Evolutionary conservation across 2,888 invertebrate species (phyloP).

Genomic region (Eristalis pertinax): DNA sequence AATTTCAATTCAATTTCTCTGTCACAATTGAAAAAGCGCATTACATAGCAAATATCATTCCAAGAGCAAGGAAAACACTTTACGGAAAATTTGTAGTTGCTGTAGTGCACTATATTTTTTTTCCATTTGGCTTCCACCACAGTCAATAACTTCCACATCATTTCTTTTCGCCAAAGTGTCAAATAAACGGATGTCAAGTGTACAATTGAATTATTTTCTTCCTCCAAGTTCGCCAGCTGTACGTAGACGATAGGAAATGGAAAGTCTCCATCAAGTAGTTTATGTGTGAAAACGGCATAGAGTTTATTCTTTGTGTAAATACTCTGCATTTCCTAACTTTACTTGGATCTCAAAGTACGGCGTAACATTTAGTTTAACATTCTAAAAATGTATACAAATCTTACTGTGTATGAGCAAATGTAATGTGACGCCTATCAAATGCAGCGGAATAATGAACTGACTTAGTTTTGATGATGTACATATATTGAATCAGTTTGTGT

Average conservation of each 20-base stretch:
- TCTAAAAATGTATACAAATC: too few species aligned
- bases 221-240: slow-evolving; percentile 22
- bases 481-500: too few species aligned
- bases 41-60: background rate
- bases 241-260: slow-evolving; percentile 43
- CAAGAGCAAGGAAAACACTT: slow-evolving; percentile 19
- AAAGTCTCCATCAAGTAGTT: slow-evolving; percentile 33
- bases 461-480: too few species aligned
- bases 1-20: background rate
- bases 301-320: background rate
- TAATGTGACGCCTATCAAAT: too few species aligned
- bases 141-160: background rate
- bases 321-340: background rate
- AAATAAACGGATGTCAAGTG: slow-evolving; percentile 44
- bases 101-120: background rate
- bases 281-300: slow-evolving; percentile 26
- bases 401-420: too few species aligned
- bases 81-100: background rate
- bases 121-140: background rate
- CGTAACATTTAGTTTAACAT: background rate
- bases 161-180: slow-evolving; percentile 1
- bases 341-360: background rate
- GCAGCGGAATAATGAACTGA: too few species aligned
- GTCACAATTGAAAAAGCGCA: background rate
- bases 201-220: slow-evolving; percentile 58